phyloP scores from a whole-genome alignment of 2,113 vertebrate species.

The Tapirus terrestris region DNA sequence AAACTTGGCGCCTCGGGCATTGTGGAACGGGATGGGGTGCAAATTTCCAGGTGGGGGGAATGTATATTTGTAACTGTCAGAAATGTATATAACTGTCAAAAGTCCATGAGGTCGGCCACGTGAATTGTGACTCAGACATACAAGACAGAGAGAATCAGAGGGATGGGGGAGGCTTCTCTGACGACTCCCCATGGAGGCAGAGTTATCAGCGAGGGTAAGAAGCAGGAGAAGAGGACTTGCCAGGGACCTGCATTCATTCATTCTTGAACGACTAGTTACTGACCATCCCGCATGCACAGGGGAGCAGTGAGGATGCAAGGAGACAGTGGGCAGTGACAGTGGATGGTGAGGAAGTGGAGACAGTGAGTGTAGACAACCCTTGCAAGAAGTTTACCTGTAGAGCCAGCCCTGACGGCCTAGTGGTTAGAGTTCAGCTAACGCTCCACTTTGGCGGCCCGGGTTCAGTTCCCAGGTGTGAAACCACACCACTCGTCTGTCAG shows the following conservation, averaged over 20 bases:
- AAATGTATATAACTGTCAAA: not conserved
- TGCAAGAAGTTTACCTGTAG: not conserved
- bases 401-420: too few relatives aligned
- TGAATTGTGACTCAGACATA: not conserved
- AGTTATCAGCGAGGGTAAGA: not conserved
- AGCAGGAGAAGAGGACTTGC: not conserved
- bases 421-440: too few relatives aligned
- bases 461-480: too few relatives aligned
- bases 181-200: too few relatives aligned
- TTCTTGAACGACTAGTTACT: not conserved
- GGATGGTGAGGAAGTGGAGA: not conserved
- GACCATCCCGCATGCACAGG: not conserved
- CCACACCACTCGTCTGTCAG: too few relatives aligned
- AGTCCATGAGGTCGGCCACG: not conserved
- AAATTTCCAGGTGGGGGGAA: not conserved
- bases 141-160: not conserved
- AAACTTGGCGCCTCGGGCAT: not conserved
- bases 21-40: rapidly evolving
- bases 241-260: not conserved
- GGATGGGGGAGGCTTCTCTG: too few relatives aligned
- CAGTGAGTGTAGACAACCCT: not conserved
- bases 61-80: not conserved
- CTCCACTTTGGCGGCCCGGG: too few relatives aligned
- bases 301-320: not conserved
- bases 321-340: not conserved